Evolutionary conservation across 1,140 invertebrate genomes (phyloP).

Genomic region (Drosophila teissieri): DNA sequence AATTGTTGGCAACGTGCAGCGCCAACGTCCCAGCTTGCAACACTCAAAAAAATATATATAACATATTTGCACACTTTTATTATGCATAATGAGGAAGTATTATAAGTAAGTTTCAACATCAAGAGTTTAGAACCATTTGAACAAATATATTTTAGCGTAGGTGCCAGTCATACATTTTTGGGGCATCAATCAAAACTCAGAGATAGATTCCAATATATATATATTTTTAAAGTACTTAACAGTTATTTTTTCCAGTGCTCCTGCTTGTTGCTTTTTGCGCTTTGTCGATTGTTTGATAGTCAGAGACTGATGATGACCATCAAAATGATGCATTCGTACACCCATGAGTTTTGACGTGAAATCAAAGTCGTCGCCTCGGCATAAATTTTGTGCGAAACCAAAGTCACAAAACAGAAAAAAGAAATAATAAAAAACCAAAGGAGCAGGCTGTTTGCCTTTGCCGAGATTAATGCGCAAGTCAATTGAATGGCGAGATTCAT

Average conservation of each 20-base stretch:
- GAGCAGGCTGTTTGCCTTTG: not conserved
- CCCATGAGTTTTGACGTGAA: conserved; percentile 83
- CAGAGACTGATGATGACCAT: conserved; percentile 84
- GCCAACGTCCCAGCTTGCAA: conserved; percentile 51
- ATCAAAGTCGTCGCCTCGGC: conserved; percentile 72
- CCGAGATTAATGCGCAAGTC: conserved; percentile 72
- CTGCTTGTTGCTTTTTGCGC: conserved; percentile 17
- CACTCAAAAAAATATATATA: conserved; percentile 8
- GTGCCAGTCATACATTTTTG: too few relatives aligned
- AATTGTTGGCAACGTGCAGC: conserved; percentile 69
- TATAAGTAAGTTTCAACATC: too few relatives aligned
- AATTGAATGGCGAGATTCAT: conserved; percentile 56
- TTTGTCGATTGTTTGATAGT: conserved; percentile 77
- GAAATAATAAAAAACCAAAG: not conserved
- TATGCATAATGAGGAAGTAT: too few relatives aligned
- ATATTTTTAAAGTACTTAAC: not conserved
- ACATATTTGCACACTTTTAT: not conserved
- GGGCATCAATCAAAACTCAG: not conserved
- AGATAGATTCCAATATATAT: too few relatives aligned
- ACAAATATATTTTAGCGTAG: too few relatives aligned
- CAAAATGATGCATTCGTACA: conserved; percentile 84
- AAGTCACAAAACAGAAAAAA: too few relatives aligned
- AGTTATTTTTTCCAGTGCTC: conserved; percentile 13
- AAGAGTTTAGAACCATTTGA: not conserved
- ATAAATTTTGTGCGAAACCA: conserved; percentile 67